Evolutionary conservation across 2,797 vertebrate genomes (phyloP), one percentile per base, ranked within the genome.

Genomic region (Sebastes reedi): DNA sequence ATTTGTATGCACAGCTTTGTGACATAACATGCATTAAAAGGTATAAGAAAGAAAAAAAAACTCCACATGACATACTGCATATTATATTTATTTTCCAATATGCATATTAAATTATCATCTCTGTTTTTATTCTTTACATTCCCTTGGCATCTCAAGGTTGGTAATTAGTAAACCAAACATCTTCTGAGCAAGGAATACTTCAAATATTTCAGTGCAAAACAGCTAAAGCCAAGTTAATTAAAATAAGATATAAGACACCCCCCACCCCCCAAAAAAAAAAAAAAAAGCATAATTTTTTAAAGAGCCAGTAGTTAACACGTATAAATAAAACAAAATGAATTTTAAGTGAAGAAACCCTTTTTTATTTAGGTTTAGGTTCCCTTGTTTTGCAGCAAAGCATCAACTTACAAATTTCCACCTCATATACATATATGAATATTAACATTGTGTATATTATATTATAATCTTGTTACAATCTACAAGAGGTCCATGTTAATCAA

Each of bases 131-230:
- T 76, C 36, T 81, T 80, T 66, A 60, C 60, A 81, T 50, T 86
- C 76, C 79, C 82, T 75, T 87, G 79, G 73, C 65, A 69, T 84
- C 59, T 76, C 59, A 77, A 73, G 58, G 67, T 76, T 85, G 75
- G 67, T 32, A 83, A 77, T 64, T 50, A 50, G 58, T 82, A 81
- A 91, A 84, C 72, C 88, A 90, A 90, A 89, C 78, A 81, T 83
- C 82, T 74, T 88, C 66, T 56, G 60, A 88, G 71, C 77, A 90
- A 87, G 55, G 68, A 85, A 88, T 79, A 84, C 25, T 72, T 83
- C 30, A 85, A 80, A 89, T 77, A 77, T 87, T 91, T 94, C 88
- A 94, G 94, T 95, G 93, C 94, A 95, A 95, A 95, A 92, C 80
- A 87, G 91, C 90, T 92, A 91, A 94, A 94, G 91, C 87, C 58